Evolutionary conservation across 2,797 vertebrate species (phyloP).

Genomic region (Huso huso): DNA sequence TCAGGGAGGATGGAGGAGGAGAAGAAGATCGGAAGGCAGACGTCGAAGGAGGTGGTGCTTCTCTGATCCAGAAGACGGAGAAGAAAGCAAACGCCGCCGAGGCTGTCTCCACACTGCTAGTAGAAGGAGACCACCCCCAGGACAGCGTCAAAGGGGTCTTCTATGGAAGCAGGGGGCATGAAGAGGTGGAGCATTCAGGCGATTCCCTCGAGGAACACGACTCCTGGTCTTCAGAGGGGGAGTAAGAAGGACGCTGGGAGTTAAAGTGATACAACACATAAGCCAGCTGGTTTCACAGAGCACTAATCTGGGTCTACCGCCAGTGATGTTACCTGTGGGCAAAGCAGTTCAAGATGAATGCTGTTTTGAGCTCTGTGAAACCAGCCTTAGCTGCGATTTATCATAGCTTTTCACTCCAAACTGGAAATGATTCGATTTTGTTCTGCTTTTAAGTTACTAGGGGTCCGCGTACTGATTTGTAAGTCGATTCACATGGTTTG

Average conservation of each 20-base stretch:
- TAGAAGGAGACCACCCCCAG: conserved; percentile 12
- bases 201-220: conserved; percentile 52
- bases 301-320: background rate
- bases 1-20: background rate
- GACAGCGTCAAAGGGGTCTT: conserved; percentile 23
- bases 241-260: conserved; percentile 22
- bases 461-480: too few relatives aligned
- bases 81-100: conserved; percentile 33
- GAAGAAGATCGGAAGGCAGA: background rate
- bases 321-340: background rate
- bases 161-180: conserved; percentile 27
- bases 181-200: conserved; percentile 38
- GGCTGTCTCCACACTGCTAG: conserved; percentile 18
- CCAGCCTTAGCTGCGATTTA: background rate
- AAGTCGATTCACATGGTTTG: too few relatives aligned
- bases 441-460: too few relatives aligned
- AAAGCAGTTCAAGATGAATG: too few relatives aligned
- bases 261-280: background rate
- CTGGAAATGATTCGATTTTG: background rate
- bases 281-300: background rate
- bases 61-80: conserved; percentile 25
- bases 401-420: background rate
- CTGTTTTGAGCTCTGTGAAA: background rate
- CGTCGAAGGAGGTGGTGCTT: background rate
- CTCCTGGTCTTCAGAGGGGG: conserved; percentile 58